Evolutionary conservation across 2,888 invertebrate genomes (phyloP).

Genomic region (Mycogona germanica): DNA sequence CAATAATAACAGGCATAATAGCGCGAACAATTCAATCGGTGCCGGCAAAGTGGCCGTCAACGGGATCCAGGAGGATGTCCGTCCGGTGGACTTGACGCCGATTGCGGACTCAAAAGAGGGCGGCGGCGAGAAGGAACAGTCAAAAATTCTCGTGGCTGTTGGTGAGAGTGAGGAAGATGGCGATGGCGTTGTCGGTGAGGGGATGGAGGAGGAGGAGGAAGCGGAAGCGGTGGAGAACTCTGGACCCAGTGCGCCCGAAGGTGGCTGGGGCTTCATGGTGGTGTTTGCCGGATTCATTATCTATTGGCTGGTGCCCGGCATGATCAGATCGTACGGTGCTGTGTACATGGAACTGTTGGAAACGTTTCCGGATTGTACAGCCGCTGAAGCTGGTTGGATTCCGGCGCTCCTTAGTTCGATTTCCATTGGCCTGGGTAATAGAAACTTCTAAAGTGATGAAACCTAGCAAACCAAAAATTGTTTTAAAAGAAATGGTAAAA

Average conservation of each 20-base stretch:
- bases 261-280: conserved; percentile 31
- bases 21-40: no score
- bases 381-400: conserved; percentile 35
- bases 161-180: conserved; percentile 7
- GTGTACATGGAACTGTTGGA: conserved; percentile 26
- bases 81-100: no score
- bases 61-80: no score
- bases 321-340: conserved; percentile 28
- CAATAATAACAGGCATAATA: no score
- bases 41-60: no score
- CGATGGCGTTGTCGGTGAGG: background rate
- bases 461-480: no score
- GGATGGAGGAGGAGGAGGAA: background rate
- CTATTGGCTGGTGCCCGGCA: conserved; percentile 27
- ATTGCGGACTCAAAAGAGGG: no score
- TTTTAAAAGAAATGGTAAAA: no score
- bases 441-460: no score
- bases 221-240: background rate
- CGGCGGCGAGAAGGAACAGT: no score
- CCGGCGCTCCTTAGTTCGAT: conserved; percentile 27
- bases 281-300: conserved; percentile 27
- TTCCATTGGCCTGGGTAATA: conserved; percentile 26
- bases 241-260: conserved; percentile 21
- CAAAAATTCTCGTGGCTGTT: no score
- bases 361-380: conserved; percentile 25